These are phyloP conservation scores for Drosophila neotestacea DNA, from an alignment of 2,888 invertebrate genomes.

Conservation along the genomic window DNA sequence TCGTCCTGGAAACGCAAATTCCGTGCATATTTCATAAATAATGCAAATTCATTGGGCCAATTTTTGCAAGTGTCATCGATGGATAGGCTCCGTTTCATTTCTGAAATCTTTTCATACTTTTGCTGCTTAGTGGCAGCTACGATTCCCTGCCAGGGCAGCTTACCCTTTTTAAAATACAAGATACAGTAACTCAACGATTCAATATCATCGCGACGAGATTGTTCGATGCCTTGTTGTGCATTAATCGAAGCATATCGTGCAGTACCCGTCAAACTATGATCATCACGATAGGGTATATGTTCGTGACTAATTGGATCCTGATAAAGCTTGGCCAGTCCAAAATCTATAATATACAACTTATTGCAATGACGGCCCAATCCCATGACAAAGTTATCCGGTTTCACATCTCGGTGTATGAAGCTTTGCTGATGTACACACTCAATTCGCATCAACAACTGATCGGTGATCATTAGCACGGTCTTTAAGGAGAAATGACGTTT, in stretches of 20 bases:
- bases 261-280: constrained; percentile 97
- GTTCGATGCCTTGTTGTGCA: constrained; percentile 99
- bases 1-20: constrained; percentile 98
- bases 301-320: constrained; percentile 94
- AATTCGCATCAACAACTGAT: constrained; percentile 95
- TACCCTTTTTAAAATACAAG: constrained; percentile 98
- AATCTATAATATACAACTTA: constrained; percentile 99
- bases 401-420: constrained; percentile 99
- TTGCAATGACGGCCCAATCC: constrained; percentile 98
- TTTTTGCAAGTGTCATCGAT: constrained; percentile 98
- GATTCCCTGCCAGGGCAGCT: constrained; percentile 98
- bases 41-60: constrained; percentile 98
- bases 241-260: constrained; percentile 99
- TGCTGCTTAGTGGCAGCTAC: constrained; percentile 98
- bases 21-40: constrained; percentile 99
- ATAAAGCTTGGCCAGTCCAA: constrained; percentile 99
- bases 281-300: constrained; percentile 98
- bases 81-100: constrained; percentile 99
- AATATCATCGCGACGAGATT: constrained; percentile 98
- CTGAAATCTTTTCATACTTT: constrained; percentile 99
- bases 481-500: constrained; percentile 99
- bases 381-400: constrained; percentile 99
- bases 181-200: constrained; percentile 99
- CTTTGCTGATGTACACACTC: constrained; percentile 99
- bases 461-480: constrained; percentile 98